Evolutionary conservation across 2,888 invertebrate species (phyloP).

Genomic region (Tryphoninae sp.): DNA sequence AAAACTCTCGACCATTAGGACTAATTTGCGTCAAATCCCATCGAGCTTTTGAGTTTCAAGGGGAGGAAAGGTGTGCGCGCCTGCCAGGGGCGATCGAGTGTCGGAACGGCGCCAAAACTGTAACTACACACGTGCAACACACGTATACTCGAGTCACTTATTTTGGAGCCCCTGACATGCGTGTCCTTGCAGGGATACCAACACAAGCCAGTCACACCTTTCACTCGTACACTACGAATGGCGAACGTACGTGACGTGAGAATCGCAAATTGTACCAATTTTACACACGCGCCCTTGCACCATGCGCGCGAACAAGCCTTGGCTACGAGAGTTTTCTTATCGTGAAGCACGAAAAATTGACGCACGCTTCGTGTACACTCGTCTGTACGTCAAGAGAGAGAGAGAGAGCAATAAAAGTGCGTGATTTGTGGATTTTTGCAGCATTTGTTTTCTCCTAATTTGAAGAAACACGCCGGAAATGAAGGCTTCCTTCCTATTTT

Average conservation of each 20-base stretch:
- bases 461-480: neutral
- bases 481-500: neutral
- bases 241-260: constrained; percentile 54
- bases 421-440: constrained; percentile 2
- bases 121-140: constrained; percentile 26
- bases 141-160: constrained; percentile 13
- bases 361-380: neutral
- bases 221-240: constrained; percentile 30
- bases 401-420: neutral
- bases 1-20: constrained; percentile 70
- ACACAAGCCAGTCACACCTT: constrained; percentile 38
- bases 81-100: constrained; percentile 47
- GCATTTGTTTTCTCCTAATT: constrained; percentile 3
- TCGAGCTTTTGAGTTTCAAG: constrained; percentile 61
- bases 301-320: neutral
- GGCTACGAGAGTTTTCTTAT: constrained; percentile 12
- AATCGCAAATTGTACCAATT: constrained; percentile 63
- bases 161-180: constrained; percentile 18
- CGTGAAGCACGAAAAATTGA: constrained; percentile 25
- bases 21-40: constrained; percentile 77
- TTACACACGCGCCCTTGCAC: constrained; percentile 23
- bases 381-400: neutral
- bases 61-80: constrained; percentile 49
- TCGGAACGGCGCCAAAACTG: constrained; percentile 41
- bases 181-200: constrained; percentile 42